Conservation (phyloP, 2,113 vertebrate species). For the Xenotilapia longispinis region DNA sequence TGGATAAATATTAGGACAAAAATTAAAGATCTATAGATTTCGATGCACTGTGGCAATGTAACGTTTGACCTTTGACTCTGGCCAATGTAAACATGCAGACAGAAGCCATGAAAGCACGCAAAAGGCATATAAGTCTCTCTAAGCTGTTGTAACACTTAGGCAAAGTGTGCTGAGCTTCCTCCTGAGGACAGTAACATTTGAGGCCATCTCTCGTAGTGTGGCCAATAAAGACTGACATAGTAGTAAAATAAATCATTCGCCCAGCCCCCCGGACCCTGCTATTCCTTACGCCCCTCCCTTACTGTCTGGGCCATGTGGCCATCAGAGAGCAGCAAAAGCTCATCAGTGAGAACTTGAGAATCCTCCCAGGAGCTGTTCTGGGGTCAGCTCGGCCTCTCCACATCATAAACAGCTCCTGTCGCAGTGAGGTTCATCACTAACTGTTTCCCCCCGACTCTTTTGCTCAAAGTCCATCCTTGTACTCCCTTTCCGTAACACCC, state of each 20-base stretch:
- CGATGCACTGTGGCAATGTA: neutral
- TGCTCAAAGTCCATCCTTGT: conserved; percentile 57
- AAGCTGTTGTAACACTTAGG: conserved; percentile 51
- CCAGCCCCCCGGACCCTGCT: neutral
- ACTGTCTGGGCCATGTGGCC: conserved; percentile 39
- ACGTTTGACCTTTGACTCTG: neutral
- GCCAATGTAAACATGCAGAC: neutral
- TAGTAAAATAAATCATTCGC: conserved; percentile 67
- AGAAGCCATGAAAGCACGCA: neutral
- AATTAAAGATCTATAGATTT: neutral
- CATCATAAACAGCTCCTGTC: conserved; percentile 55
- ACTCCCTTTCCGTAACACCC: conserved; percentile 36
- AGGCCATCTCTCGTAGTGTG: conserved; percentile 51
- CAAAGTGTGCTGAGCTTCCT: conserved; percentile 60
- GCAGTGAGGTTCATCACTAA: conserved; percentile 59
- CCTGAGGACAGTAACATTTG: conserved; percentile 67
- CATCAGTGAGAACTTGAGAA: conserved; percentile 61
- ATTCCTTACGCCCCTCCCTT: neutral
- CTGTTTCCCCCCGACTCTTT: conserved; percentile 38
- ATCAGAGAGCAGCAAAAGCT: conserved; percentile 60
- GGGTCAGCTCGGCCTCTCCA: conserved; percentile 45
- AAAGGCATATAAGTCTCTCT: neutral
- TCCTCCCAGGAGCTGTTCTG: conserved; percentile 65
- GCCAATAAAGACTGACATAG: conserved; percentile 65
- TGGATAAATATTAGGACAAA: neutral